phyloP scores from a whole-genome alignment of 2,797 vertebrate genomes.

The Naso thynnoides region DNA sequence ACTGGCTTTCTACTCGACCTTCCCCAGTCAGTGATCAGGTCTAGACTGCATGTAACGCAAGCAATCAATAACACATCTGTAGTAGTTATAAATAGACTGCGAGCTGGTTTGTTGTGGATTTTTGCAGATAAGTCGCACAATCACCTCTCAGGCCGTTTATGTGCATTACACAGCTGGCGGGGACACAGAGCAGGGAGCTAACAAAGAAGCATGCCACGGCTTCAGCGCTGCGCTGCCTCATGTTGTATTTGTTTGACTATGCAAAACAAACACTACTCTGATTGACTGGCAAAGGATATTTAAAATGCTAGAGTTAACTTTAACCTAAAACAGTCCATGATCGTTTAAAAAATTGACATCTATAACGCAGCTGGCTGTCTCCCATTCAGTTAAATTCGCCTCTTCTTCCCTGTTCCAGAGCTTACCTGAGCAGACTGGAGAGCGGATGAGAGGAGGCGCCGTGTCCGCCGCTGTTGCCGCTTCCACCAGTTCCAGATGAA shows the following conservation, averaged over 20 bases:
- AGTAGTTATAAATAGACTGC: background rate
- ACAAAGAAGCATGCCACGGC: constrained; percentile 77
- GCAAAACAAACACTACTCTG: constrained; percentile 5
- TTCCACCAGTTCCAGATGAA: constrained; percentile 79
- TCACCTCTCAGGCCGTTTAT: constrained; percentile 13
- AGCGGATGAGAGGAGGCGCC: constrained; percentile 89
- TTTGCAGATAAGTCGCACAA: constrained; percentile 32
- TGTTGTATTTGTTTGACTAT: constrained; percentile 42
- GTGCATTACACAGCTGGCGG: constrained; percentile 44
- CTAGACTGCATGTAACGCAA: constrained; percentile 38
- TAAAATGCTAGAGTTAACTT: background rate
- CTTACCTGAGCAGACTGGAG: constrained; percentile 95
- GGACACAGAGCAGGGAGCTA: constrained; percentile 59
- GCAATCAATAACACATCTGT: constrained; percentile 45
- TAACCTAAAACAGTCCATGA: too few species aligned
- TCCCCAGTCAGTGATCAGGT: constrained; percentile 25
- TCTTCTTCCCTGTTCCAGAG: constrained; percentile 4
- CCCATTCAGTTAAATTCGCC: constrained; percentile 4
- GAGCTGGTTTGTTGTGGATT: constrained; percentile 28
- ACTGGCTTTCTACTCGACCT: constrained; percentile 7
- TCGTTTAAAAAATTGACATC: background rate
- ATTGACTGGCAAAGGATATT: background rate
- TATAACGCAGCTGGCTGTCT: background rate
- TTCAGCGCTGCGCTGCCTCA: constrained; percentile 41
- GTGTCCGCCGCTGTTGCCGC: constrained; percentile 83